Percentiles rank a stretch among this genome's conserved stretches.
These are phyloP conservation scores for Gymnoscopelus braueri DNA, from an alignment of 2,797 vertebrate species.

Conservation along the genomic window DNA sequence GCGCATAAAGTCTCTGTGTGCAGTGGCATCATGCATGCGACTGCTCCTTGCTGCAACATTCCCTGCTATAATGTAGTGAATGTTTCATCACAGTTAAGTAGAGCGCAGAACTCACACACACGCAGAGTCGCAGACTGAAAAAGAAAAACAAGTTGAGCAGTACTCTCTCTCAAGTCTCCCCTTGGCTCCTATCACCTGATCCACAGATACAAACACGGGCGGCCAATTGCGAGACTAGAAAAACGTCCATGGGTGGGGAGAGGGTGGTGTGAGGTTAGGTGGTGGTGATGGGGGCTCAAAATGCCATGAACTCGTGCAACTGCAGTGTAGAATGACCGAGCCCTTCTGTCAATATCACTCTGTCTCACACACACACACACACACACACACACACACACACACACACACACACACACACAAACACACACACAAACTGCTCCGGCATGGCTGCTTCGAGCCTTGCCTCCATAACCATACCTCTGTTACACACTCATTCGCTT, in stretches of 20 bases:
- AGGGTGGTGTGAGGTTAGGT: neutral
- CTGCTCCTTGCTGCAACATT: slow-evolving; percentile 6
- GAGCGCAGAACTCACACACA: too few relatives aligned
- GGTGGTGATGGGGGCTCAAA: neutral
- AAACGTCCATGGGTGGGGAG: neutral
- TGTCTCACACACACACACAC: neutral
- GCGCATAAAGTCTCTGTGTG: too few relatives aligned
- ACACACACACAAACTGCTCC: neutral
- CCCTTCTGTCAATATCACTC: neutral
- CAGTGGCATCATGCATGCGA: neutral
- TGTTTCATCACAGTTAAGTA: slow-evolving; percentile 1
- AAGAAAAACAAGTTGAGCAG: slow-evolving; percentile 4
- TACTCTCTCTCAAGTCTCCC: too few relatives aligned
- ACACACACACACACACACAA: neutral
- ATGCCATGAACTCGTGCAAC: slow-evolving; percentile 10
- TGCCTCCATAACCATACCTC: neutral
- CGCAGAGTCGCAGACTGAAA: neutral
- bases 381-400: neutral
- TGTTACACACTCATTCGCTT: neutral
- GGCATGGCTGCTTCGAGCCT: neutral
- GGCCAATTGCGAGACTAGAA: neutral
- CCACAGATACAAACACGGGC: neutral
- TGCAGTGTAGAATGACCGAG: slow-evolving; percentile 5
- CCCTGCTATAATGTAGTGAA: slow-evolving; percentile 3
- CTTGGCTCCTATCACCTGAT: slow-evolving; percentile 12